Percentiles rank a stretch among this genome's conserved stretches.
Evolutionary conservation across 2,113 vertebrate species (phyloP).

Genomic region (Addax nasomaculatus): DNA sequence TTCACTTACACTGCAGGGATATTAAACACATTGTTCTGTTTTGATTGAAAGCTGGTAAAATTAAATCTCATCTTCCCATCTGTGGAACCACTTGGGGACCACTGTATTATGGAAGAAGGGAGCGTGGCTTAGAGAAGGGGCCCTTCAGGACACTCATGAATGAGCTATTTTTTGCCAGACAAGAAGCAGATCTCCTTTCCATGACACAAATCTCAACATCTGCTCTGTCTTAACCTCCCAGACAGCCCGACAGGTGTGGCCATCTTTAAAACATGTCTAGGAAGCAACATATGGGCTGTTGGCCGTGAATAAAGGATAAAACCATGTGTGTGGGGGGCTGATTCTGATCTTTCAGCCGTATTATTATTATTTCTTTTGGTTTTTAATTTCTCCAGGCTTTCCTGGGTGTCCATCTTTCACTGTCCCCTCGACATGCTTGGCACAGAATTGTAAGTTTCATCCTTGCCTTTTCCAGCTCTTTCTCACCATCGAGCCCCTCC

Average conservation of each 20-base stretch:
- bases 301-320: conserved; percentile 74
- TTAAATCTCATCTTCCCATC: conserved; percentile 66
- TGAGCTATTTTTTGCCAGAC: conserved; percentile 67
- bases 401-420: neutral
- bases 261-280: conserved; percentile 50
- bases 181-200: conserved; percentile 73
- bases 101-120: neutral
- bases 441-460: conserved; percentile 22
- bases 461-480: conserved; percentile 47
- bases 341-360: conserved; percentile 69
- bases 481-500: conserved; percentile 54
- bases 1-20: conserved; percentile 66
- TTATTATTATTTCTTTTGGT: conserved; percentile 63
- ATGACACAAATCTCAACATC: conserved; percentile 82
- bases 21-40: conserved; percentile 82
- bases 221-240: conserved; percentile 80
- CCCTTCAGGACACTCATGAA: conserved; percentile 60
- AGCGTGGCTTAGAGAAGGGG: neutral
- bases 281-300: conserved; percentile 77
- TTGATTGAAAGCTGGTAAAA: conserved; percentile 73
- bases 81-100: neutral
- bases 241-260: conserved; percentile 83
- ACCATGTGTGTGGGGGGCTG: neutral
- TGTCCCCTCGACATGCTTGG: conserved; percentile 23
- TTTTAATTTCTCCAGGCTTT: conserved; percentile 55